Evolutionary conservation across 2,888 invertebrate genomes (phyloP).

Genomic region (Thecocarcelia acutangulata): DNA sequence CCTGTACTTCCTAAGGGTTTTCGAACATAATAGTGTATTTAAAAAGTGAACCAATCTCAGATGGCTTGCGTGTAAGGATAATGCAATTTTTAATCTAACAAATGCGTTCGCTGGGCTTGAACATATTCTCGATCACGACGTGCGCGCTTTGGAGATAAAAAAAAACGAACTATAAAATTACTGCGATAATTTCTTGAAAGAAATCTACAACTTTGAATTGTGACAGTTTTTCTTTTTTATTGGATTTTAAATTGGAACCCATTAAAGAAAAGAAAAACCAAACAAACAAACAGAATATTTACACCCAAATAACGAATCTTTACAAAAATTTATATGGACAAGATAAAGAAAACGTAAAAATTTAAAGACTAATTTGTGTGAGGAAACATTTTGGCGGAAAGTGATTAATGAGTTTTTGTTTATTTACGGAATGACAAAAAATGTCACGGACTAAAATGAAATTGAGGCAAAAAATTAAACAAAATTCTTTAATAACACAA

Average conservation of each 20-base stretch:
- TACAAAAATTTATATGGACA: slow-evolving; percentile 44
- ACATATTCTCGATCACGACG: neutral
- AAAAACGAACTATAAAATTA: slow-evolving; percentile 33
- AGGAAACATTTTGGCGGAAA: slow-evolving; percentile 36
- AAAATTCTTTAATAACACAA: too few relatives aligned
- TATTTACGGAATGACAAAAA: slow-evolving; percentile 2
- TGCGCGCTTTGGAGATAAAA: slow-evolving; percentile 1
- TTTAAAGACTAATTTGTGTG: slow-evolving; percentile 49
- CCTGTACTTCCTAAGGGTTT: too few relatives aligned
- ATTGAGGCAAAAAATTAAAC: too few relatives aligned
- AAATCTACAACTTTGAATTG: slow-evolving; percentile 58
- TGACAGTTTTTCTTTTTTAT: slow-evolving; percentile 52
- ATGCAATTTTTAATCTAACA: neutral
- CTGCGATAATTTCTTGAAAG: slow-evolving; percentile 59
- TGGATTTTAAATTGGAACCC: slow-evolving; percentile 40
- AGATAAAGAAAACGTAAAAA: slow-evolving; percentile 8
- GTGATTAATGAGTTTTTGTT: slow-evolving; percentile 42
- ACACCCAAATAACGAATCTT: slow-evolving; percentile 23
- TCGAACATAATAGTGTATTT: too few relatives aligned
- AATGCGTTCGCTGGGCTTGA: neutral
- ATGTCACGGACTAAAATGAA: neutral
- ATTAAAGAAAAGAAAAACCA: slow-evolving; percentile 1
- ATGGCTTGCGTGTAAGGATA: too few relatives aligned
- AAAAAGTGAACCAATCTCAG: too few relatives aligned
- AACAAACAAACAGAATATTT: slow-evolving; percentile 13